Base-by-base conservation (phyloP, 2,888 invertebrate genomes). In the Melanchra persicariae region DNA sequence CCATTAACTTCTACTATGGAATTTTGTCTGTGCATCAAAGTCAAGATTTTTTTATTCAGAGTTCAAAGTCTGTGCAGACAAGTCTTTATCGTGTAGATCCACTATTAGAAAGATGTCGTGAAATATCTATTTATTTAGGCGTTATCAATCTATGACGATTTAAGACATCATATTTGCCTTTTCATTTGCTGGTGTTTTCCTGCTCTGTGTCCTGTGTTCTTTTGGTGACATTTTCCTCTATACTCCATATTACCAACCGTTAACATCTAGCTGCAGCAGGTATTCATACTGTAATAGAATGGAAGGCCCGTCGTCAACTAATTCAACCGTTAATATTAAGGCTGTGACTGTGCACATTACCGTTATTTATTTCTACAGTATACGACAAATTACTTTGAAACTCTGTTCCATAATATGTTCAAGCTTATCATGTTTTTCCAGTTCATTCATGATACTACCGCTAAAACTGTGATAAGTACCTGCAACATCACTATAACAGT, bases 401-500 rank as follows among this genome's bases (percentile, higher is more conserved):
- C n/a, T n/a, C n/a, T 49, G 0, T 12, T 12, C 17, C 15, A 55
- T 19, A 70, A 55, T 19, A 70, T 54, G 54, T 54, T 30, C 30
- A 45, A 57, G 5, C n/a, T 54, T n/a, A 60, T 43, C 6, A n/a
- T 15, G 8, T 45, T 24, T 78, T 65, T 49, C 34, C n/a, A 59
- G 22, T 69, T 24, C 0, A 55, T 63, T 72, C 40, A 19, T 51
- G 54, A 60, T 15, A 60, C 17, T 47, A 9, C 15, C 59, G 22
- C 30, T 45, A 55, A 55, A 43, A 60, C 12, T 60, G 47, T n/a
- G 45, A 19, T 19, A 45, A 8, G 45, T 19, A 45, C 17, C 19
- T 40, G 37, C 26, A 69, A 69, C 7, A 30, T 37, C n/a, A 26
- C 52, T 19, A 5, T 15, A 59, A 30, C 76, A 24, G 70, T 54